Evolutionary conservation across 2,888 invertebrate species (phyloP).

Genomic region (Eurois occulta): DNA sequence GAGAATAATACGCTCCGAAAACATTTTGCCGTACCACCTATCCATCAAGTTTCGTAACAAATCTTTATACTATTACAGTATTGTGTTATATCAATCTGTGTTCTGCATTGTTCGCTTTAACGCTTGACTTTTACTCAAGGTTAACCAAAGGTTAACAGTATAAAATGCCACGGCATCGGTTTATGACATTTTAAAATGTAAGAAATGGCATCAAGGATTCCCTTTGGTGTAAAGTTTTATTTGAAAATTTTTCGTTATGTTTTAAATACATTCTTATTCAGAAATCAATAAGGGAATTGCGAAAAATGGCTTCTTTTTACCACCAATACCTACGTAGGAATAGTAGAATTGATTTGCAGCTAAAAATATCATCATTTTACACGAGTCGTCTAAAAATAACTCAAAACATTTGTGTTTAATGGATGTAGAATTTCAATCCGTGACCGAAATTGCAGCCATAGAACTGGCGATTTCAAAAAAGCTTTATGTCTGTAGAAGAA

Average conservation of each 20-base stretch:
- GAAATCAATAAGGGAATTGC: no score
- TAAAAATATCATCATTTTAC: conserved; percentile 33
- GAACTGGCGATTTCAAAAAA: conserved; percentile 30
- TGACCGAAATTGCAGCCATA: conserved; percentile 40
- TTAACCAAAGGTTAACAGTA: conserved; percentile 65
- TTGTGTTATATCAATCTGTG: conserved; percentile 67
- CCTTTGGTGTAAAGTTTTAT: conserved; percentile 28
- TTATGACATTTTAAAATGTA: conserved; percentile 66
- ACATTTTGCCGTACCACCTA: conserved; percentile 64
- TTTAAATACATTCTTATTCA: not conserved
- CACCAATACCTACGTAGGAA: conserved; percentile 10
- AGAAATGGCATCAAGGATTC: conserved; percentile 54
- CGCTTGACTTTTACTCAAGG: conserved; percentile 70
- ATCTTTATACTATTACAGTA: conserved; percentile 66
- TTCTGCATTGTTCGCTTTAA: conserved; percentile 67
- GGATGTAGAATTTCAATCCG: conserved; percentile 58
- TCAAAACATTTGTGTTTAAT: conserved; percentile 57
- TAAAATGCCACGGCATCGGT: conserved; percentile 64
- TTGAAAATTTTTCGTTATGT: conserved; percentile 26
- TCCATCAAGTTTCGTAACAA: conserved; percentile 71
- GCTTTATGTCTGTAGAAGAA: not conserved
- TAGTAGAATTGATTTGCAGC: conserved; percentile 41
- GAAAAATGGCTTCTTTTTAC: not conserved
- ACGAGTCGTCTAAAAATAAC: conserved; percentile 54
- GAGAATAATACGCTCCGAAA: conserved; percentile 61